These are phyloP conservation scores for Acanthurus lineatus DNA, from an alignment of 2,797 vertebrate species.

Conservation along the genomic window DNA sequence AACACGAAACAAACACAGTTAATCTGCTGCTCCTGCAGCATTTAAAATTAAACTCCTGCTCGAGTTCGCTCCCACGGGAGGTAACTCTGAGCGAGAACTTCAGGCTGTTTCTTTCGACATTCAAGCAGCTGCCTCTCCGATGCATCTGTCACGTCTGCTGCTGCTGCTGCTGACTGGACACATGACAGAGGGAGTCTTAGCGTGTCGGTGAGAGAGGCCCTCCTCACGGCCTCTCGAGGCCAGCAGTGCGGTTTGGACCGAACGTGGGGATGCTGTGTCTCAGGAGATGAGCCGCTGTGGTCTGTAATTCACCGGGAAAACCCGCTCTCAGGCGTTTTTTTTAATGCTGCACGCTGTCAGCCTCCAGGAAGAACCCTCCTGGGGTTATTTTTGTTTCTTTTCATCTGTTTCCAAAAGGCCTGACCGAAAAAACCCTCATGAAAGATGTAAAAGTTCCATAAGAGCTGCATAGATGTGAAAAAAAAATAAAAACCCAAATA, in stretches of 20 bases:
- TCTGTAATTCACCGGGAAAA: conserved; percentile 58
- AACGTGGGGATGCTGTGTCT: conserved; percentile 58
- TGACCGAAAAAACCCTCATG: conserved; percentile 35
- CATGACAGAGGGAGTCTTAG: conserved; percentile 58
- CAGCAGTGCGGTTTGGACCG: conserved; percentile 62
- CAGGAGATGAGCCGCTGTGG: conserved; percentile 63
- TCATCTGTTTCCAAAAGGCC: conserved; percentile 57
- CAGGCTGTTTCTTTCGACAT: conserved; percentile 18
- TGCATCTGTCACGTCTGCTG: conserved; percentile 44
- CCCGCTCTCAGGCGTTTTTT: conserved; percentile 41
- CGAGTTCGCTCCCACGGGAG: conserved; percentile 34
- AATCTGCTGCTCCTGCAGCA: too few species aligned
- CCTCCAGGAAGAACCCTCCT: conserved; percentile 21
- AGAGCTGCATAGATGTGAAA: conserved; percentile 31
- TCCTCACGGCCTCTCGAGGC: conserved; percentile 41
- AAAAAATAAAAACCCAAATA: conserved; percentile 5
- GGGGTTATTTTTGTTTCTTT: conserved; percentile 55
- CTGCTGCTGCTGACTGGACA: conserved; percentile 46
- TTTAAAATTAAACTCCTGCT: conserved; percentile 5
- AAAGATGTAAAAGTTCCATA: conserved; percentile 29
- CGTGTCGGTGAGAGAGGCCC: conserved; percentile 67
- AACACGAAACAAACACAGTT: neutral
- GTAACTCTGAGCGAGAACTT: conserved; percentile 15
- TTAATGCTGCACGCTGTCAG: conserved; percentile 1
- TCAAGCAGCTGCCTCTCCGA: conserved; percentile 5